Percentiles rank a stretch among this genome's conserved stretches.
These are phyloP conservation scores for Gastracanthus pulcherrimus DNA, from an alignment of 2,888 invertebrate genomes.

Conservation along the genomic window DNA sequence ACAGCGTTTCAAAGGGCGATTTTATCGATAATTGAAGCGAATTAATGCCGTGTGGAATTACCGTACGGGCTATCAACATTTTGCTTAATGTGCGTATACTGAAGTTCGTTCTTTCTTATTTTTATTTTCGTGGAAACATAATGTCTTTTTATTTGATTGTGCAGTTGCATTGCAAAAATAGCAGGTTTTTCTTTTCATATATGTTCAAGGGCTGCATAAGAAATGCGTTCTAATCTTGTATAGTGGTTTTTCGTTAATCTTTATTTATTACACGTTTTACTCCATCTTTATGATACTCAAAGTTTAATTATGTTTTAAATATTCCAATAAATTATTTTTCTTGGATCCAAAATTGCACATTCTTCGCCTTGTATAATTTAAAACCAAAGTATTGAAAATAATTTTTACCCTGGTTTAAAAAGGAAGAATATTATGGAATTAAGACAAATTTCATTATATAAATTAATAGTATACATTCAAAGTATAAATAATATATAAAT, in stretches of 20 bases:
- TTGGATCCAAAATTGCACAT: too few relatives aligned
- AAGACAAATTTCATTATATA: too few relatives aligned
- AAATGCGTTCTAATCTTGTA: background rate
- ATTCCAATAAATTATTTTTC: too few relatives aligned
- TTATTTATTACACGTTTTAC: too few relatives aligned
- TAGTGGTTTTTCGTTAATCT: background rate
- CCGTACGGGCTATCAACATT: conserved; percentile 17
- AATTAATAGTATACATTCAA: too few relatives aligned
- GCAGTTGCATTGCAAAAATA: background rate
- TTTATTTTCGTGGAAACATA: background rate
- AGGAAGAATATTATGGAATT: too few relatives aligned
- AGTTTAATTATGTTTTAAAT: too few relatives aligned
- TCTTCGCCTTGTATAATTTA: too few relatives aligned
- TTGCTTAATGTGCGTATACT: background rate
- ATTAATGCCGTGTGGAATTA: conserved; percentile 44
- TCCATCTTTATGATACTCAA: too few relatives aligned
- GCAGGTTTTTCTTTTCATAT: background rate
- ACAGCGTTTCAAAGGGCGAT: conserved; percentile 1
- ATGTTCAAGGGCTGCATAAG: background rate
- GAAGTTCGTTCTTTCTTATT: background rate
- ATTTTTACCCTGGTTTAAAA: too few relatives aligned
- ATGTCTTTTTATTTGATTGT: background rate
- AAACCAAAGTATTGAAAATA: too few relatives aligned
- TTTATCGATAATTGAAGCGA: conserved; percentile 55
- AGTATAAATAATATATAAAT: too few relatives aligned